Base-by-base conservation (phyloP, 2,113 vertebrate species). In the Andinoacara biseriatus region DNA sequence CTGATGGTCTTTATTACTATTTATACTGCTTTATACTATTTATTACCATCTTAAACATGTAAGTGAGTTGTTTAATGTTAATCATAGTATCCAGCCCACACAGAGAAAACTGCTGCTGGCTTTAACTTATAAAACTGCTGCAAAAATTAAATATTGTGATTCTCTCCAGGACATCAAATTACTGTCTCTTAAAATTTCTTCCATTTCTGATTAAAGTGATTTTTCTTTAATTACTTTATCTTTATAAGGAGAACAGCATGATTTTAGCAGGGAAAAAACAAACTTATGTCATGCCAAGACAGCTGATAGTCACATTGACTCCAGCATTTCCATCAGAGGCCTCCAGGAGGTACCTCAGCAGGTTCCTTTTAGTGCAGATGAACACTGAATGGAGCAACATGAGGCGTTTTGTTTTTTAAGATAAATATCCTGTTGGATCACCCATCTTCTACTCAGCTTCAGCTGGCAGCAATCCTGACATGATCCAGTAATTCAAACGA, bases 1-100 rank as follows among this genome's bases (percentile, higher is more conserved):
- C 43, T 79, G 60, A 82, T 69, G 72, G 31, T 61, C 18, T 82
- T 69, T 31, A 69, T 81, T 31, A 15, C 38, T 67, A 11, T 38
- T 38, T 38, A 10, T 38, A 10, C 7, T 38, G 10, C 35, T 38
- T 38, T 38, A 38, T 38, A 38, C 9, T 38, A 38, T 38, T 38
- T 38, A 9, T 38, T 38, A 38, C 35, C 20, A 15, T 31, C 22
- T 84, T 18, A 78, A 20, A 65, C 72, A n/a, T 81, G 46, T 59
- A 54, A 60, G 10, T 67, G 43, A 72, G 56, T 43, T 18, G 13
- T 86, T 69, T 43, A 18, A 78, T 57, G 54, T 56, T 65, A 11
- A 59, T 80, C 33, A 57, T 57, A 56, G 10, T n/a, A 10, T 24
- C 54, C 20, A 22, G 20, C 49, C 24, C 63, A 22, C 20, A 33